Evolutionary conservation across 2,797 vertebrate species (phyloP), one percentile per base, ranked within the genome.

Genomic region (Delichon dasypus): DNA sequence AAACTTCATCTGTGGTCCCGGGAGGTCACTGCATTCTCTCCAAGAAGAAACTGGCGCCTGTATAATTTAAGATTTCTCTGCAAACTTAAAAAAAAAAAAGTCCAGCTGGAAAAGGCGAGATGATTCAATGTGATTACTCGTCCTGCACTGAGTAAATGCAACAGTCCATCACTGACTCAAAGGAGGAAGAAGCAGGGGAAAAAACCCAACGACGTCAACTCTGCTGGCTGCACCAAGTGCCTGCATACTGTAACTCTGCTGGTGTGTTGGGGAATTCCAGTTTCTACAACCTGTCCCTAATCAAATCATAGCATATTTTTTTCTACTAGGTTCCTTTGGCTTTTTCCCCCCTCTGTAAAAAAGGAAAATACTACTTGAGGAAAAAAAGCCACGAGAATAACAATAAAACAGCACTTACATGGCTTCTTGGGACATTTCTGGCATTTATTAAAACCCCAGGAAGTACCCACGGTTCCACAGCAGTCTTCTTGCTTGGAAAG

Each of bases 361-460:
- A 32, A 17, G 3, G 20, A 65, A 77, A 70, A 67, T 36, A 61
- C 16, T 66, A 55, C 34, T 89, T 44, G 23, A 81, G 18, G 16
- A 5, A 11, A 3, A 4, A 55, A 62, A 38, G 48, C 16, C 40
- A 72, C 0, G 3, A 92, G 82, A 95, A 76, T 29, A 97, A 95
- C 34, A 79, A 86, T 13, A 97, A 92, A 94, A 73, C 26, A 77
- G 12, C 60, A 98, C 98, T 98, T 98, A 99, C 99, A 98, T 1
- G 98, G 97, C 97, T 99, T 99, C 95, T 98, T 98, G 82, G 99
- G 99, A 97, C 99, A 99, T 96, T 99, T 99, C 96, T 99, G 99
- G 97, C 99, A 99, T 97, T 99, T 99, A 96, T 99, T 98, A 97
- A 99, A 99, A 68, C 99, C 99, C 99, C 99, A 99, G 95, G 99